Evolutionary conservation across 2,113 vertebrate genomes (phyloP).

Genomic region (Gallinago paraguaiae): DNA sequence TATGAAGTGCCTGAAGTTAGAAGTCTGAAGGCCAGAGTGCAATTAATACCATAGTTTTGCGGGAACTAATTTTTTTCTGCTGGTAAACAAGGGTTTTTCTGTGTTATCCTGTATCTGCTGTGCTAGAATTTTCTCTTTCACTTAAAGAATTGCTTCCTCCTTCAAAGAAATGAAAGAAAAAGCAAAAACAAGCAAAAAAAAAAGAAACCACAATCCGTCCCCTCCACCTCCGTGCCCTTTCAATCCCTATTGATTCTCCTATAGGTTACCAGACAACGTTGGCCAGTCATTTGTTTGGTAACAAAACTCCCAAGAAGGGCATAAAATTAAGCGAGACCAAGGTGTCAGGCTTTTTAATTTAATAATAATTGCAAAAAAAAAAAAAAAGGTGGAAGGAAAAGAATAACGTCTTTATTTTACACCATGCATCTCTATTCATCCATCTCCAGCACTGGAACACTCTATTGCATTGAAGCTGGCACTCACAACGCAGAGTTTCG

Average conservation of each 20-base stretch:
- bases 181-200: no score
- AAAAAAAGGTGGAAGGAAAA: background rate
- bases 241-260: background rate
- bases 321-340: background rate
- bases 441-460: background rate
- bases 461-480: conserved; percentile 12
- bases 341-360: background rate
- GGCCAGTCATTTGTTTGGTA: background rate
- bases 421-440: conserved; percentile 26
- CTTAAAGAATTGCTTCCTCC: background rate
- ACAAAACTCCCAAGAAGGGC: background rate
- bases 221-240: background rate
- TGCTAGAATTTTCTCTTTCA: conserved; percentile 14
- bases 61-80: background rate
- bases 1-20: background rate
- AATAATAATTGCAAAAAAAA: background rate
- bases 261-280: background rate
- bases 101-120: background rate
- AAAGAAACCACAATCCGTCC: background rate
- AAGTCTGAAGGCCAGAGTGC: background rate
- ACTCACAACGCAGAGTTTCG: background rate
- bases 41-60: background rate
- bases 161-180: background rate
- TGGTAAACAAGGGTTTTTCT: background rate
- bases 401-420: conserved; percentile 15